Base-by-base conservation (phyloP, 2,888 invertebrate genomes). In the Apamea crenata region DNA sequence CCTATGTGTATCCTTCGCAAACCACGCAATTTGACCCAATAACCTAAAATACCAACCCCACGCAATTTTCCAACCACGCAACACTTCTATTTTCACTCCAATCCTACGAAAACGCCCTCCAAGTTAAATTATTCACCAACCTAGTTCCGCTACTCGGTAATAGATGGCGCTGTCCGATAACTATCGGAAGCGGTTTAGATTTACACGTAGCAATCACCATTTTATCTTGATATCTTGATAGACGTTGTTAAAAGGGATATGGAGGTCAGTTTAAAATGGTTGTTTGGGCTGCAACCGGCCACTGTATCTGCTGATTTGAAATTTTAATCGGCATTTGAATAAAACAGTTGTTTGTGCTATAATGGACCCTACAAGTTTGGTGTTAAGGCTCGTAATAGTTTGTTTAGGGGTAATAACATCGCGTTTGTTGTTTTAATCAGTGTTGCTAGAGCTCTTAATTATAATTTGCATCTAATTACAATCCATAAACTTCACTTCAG, bases 121-220 rank as follows among this genome's bases (percentile, higher is more conserved):
- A 59, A 44, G 44, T 66, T 69, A 84, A 85, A 75, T 77, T 87
- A 86, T 86, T 83, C 86, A 74, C 69, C 91, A 90, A 91, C 92
- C 92, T 85, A 91, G 83, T 91, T 92, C 84, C 77, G 68, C 80
- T 88, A 83, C 82, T 84, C 80, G 79, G 50, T 77, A 84, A 82
- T 67, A 92, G 93, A 93, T 93, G 91, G 88, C 90, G 87, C 81
- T 89, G 89, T 88, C 87, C 84, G 92, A 93, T 92, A 89, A 29
- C 77, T 75, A 84, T 86, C 90, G 91, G 92, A 92, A 93, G 93
- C 90, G 36, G 80, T 77, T 76, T 77, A 88, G 88, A 92, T 93
- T 92, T 91, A 91, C 89, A 84, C 85, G 70, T 84, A 68, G 36
- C 85, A 79, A 88, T 87, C 84, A 85, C 91, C 88, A 88, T 65